Percentiles rank a stretch among this genome's conserved stretches.
Conservation (phyloP, 2,113 vertebrate species). For the Cyanistes caeruleus region DNA sequence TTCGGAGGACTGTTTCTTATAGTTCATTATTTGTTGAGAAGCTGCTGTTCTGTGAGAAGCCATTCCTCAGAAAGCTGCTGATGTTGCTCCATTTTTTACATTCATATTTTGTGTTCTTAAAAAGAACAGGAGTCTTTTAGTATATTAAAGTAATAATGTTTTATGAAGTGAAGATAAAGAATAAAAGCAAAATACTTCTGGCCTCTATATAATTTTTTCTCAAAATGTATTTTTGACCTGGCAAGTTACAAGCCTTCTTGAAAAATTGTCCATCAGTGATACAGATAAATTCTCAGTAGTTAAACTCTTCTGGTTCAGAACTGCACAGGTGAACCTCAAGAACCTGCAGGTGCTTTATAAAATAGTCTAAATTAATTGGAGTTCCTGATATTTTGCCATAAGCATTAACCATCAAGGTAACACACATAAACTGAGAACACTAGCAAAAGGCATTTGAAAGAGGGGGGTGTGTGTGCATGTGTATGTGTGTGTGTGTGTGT, state of each 20-base stretch:
- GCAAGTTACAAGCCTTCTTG: neutral
- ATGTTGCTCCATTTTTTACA: neutral
- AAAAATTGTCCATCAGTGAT: neutral
- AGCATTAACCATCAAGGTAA: neutral
- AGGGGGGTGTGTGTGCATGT: too few species aligned
- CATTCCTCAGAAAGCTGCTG: neutral
- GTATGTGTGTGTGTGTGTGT: accelerated
- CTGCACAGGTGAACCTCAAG: neutral
- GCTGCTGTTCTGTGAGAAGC: neutral
- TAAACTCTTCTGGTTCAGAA: neutral
- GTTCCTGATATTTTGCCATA: neutral
- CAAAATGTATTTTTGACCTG: neutral
- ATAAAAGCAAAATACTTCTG: neutral
- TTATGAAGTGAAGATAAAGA: neutral
- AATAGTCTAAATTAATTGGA: neutral
- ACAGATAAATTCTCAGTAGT: neutral
- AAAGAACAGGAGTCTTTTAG: neutral
- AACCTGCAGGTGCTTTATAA: neutral
- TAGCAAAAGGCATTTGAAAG: neutral
- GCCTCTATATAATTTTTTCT: neutral
- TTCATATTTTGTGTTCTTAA: neutral
- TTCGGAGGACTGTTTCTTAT: neutral
- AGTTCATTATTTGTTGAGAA: neutral
- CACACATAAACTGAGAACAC: neutral
- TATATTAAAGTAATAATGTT: neutral